Evolutionary conservation across 2,113 vertebrate genomes (phyloP).

Genomic region (Nannospalax galili): DNA sequence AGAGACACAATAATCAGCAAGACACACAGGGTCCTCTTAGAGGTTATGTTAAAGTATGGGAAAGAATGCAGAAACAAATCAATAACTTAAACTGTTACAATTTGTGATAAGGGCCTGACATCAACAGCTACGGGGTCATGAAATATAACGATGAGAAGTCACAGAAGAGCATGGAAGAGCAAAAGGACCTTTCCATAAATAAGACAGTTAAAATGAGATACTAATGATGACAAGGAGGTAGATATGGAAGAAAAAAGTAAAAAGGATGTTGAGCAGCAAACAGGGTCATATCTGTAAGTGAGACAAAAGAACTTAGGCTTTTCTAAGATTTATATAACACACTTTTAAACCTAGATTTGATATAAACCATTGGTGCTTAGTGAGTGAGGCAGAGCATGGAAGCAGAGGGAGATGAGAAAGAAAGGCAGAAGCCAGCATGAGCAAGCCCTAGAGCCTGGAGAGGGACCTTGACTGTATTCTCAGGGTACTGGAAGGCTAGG

Average conservation of each 20-base stretch:
- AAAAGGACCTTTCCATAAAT: not conserved
- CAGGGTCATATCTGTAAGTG: not conserved
- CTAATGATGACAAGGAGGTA: not conserved
- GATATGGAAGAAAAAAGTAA: not conserved
- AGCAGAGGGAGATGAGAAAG: not conserved
- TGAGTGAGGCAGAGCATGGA: not conserved
- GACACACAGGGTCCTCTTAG: not conserved
- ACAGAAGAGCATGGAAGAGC: not conserved
- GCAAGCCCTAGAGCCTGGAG: not conserved
- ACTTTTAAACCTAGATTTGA: not conserved
- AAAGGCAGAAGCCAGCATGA: not conserved
- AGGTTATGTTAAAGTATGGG: not conserved
- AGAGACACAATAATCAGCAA: not conserved
- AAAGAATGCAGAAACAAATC: not conserved
- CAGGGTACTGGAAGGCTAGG: not conserved
- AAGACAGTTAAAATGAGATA: not conserved
- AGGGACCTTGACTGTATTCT: not conserved
- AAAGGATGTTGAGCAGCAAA: not conserved
- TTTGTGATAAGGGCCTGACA: not conserved
- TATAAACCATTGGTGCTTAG: not conserved
- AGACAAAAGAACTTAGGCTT: not conserved
- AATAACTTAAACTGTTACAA: not conserved
- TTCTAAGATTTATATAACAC: constrained; percentile 24
- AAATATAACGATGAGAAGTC: not conserved
- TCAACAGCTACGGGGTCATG: not conserved